These are phyloP conservation scores for Meriones unguiculatus DNA, from an alignment of 2,113 vertebrate species.

Conservation along the genomic window DNA sequence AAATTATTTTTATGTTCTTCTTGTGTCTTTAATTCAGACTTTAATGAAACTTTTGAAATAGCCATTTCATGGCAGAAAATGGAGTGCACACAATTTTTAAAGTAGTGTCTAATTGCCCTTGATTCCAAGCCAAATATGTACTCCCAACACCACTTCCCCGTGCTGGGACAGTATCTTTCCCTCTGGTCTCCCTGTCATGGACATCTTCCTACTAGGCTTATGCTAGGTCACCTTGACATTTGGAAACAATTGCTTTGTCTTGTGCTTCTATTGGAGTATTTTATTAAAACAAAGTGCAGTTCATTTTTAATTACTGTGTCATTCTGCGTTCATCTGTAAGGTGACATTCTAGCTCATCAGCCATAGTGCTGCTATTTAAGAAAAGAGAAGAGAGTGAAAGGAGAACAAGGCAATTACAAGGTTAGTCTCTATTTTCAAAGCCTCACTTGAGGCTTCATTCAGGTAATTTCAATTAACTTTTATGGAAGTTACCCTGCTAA, in stretches of 20 bases:
- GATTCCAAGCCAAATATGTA: slow-evolving; percentile 44
- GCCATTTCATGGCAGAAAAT: slow-evolving; percentile 13
- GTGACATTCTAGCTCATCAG: slow-evolving; percentile 40
- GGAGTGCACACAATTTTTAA: slow-evolving; percentile 1
- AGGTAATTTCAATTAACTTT: slow-evolving; percentile 78
- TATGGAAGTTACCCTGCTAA: slow-evolving; percentile 64
- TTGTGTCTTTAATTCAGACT: slow-evolving; percentile 5
- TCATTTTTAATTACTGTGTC: slow-evolving; percentile 67
- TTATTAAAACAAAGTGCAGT: slow-evolving; percentile 57
- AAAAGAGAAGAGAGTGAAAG: slow-evolving; percentile 28
- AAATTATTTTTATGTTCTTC: background rate
- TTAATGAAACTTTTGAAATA: slow-evolving; percentile 3
- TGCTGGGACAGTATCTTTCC: background rate
- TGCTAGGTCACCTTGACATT: slow-evolving; percentile 63
- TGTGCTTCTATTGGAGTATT: slow-evolving; percentile 16
- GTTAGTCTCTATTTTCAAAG: slow-evolving; percentile 60
- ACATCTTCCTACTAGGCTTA: slow-evolving; percentile 14
- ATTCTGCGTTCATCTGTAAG: slow-evolving; percentile 29
- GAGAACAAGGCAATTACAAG: slow-evolving; percentile 44
- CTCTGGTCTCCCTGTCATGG: background rate
- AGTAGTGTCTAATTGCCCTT: background rate
- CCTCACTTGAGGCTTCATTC: slow-evolving; percentile 51
- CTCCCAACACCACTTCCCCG: background rate
- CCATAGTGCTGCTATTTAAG: background rate
- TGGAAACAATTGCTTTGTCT: slow-evolving; percentile 52